These are phyloP conservation scores for Brachionus manjavacas DNA, from an alignment of 1,140 invertebrate genomes.

Conservation along the genomic window DNA sequence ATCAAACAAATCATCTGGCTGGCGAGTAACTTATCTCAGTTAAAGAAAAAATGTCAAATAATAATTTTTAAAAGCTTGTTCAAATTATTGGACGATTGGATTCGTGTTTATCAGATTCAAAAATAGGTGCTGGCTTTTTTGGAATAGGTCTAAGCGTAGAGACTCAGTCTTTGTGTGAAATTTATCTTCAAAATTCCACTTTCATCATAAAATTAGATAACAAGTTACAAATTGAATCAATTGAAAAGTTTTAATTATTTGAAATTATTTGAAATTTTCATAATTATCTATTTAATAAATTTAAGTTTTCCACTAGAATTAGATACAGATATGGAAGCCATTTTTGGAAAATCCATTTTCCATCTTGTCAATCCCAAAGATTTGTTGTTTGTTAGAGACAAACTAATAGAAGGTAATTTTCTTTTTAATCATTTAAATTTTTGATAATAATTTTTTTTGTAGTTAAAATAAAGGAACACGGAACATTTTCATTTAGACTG, in stretches of 20 bases:
- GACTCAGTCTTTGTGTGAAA: conserved; percentile 6
- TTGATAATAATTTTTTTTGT: background rate
- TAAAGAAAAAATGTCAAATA: background rate
- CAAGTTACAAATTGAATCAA: background rate
- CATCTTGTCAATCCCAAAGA: background rate
- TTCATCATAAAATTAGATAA: conserved; percentile 2
- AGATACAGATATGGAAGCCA: background rate
- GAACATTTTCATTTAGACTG: background rate
- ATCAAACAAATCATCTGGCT: background rate
- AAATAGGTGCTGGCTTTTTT: conserved; percentile 5
- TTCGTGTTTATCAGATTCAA: background rate
- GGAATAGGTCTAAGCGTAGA: background rate
- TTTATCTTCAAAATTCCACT: background rate
- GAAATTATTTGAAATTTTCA: background rate
- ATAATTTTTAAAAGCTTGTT: background rate
- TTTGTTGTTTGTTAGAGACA: background rate
- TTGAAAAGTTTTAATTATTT: background rate
- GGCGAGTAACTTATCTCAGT: background rate
- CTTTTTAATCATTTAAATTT: background rate
- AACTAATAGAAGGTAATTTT: background rate
- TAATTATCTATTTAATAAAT: background rate
- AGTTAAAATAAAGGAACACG: conserved; percentile 19
- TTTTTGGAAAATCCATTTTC: background rate
- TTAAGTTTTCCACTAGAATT: background rate
- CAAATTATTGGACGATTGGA: conserved; percentile 7